phyloP scores from a whole-genome alignment of 2,888 invertebrate genomes.

The Aporophyla lueneburgensis region DNA sequence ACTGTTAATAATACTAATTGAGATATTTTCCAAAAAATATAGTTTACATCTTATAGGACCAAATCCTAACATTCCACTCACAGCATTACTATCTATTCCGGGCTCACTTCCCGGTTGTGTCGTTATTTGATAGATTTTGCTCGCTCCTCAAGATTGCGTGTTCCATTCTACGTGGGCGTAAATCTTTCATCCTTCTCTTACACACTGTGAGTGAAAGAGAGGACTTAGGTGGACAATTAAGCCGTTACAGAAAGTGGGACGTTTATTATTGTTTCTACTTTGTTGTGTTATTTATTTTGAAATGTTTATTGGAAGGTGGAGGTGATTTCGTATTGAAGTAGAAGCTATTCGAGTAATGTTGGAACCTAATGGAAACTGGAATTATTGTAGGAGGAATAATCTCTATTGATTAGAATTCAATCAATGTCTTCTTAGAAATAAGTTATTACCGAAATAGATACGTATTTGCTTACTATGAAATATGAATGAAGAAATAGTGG shows the following conservation, averaged over 20 bases:
- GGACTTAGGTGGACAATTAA: conserved; percentile 58
- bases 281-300: conserved; percentile 56
- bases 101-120: conserved; percentile 66
- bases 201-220: conserved; percentile 44
- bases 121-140: conserved; percentile 69
- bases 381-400: not conserved
- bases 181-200: conserved; percentile 54
- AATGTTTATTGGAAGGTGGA: conserved; percentile 45
- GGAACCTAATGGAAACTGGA: not conserved
- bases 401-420: not conserved
- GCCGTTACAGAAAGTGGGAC: conserved; percentile 63
- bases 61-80: conserved; percentile 25
- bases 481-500: not conserved
- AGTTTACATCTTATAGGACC: not conserved
- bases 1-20: too few relatives aligned
- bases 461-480: too few relatives aligned
- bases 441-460: not conserved
- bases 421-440: not conserved
- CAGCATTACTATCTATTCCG: conserved; percentile 54
- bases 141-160: conserved; percentile 68
- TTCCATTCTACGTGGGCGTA: conserved; percentile 65
- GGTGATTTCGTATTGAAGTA: conserved; percentile 32
- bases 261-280: conserved; percentile 67
- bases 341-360: conserved; percentile 2
- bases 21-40: too few relatives aligned